Percentiles rank a stretch among this genome's conserved stretches.
Conservation (phyloP, 2,113 vertebrate genomes). For the Xerus inauris region DNA sequence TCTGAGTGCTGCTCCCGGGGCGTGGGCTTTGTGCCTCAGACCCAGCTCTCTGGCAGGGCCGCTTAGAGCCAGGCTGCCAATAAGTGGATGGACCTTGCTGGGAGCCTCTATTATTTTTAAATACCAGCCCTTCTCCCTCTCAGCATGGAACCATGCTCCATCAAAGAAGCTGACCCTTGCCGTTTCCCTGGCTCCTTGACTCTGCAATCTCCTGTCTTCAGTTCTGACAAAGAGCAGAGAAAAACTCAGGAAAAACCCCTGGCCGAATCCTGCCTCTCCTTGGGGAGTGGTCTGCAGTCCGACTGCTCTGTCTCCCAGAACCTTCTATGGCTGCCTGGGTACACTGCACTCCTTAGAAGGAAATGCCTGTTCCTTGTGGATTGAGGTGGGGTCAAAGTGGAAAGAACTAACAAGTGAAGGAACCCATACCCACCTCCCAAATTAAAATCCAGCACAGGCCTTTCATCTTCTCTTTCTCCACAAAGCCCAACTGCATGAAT, state of each 20-base stretch:
- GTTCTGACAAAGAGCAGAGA: background rate
- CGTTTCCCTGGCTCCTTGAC: background rate
- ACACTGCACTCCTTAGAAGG: background rate
- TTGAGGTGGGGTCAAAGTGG: background rate
- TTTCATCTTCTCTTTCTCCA: background rate
- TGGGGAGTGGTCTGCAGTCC: background rate
- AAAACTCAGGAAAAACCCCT: background rate
- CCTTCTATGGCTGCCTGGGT: background rate
- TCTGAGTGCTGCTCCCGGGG: background rate
- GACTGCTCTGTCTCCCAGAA: background rate
- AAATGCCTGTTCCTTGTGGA: background rate
- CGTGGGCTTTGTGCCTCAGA: background rate
- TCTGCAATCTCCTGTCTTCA: background rate
- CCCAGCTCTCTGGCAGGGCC: background rate
- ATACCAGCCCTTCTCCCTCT: constrained; percentile 20
- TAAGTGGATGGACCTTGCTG: background rate
- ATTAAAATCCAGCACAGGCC: background rate
- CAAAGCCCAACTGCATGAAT: background rate
- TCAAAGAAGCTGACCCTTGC: background rate
- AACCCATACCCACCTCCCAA: background rate
- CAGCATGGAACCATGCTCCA: background rate
- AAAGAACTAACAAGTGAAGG: background rate
- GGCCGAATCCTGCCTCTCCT: background rate
- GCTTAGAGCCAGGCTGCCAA: background rate
- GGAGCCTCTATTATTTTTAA: constrained; percentile 44